Conservation (phyloP, 2,113 vertebrate genomes). For the Tachysurus vachellii region DNA sequence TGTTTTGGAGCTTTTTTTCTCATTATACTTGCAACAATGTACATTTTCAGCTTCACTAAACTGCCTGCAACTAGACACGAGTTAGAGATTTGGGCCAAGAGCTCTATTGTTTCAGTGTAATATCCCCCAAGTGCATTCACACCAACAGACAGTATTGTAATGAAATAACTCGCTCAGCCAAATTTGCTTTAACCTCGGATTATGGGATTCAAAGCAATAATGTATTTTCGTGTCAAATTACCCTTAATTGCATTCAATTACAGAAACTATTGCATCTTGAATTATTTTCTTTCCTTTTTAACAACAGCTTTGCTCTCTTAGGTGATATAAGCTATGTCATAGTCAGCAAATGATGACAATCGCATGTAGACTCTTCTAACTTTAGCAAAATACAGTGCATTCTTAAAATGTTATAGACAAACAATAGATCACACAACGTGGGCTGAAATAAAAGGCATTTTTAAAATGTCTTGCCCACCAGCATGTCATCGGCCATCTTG, state of each 20-base stretch:
- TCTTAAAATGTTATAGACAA: too few species aligned
- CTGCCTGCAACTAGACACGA: slow-evolving; percentile 4
- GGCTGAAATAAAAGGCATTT: too few species aligned
- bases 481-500: too few species aligned
- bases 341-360: too few species aligned
- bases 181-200: slow-evolving; percentile 16
- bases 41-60: not conserved
- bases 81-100: not conserved
- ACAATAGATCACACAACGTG: too few species aligned
- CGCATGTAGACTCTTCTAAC: too few species aligned
- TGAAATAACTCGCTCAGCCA: not conserved
- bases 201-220: slow-evolving; percentile 3
- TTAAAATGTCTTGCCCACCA: too few species aligned
- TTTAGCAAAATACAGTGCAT: too few species aligned
- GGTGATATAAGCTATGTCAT: not conserved
- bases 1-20: slow-evolving; percentile 10
- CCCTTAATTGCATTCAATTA: not conserved
- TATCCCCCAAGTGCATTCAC: slow-evolving; percentile 22
- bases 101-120: slow-evolving; percentile 25
- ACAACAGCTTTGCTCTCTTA: not conserved
- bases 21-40: slow-evolving; percentile 28
- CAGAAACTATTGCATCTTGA: not conserved
- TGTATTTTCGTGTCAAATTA: not conserved
- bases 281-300: not conserved
- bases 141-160: not conserved